Evolutionary conservation across 2,797 vertebrate genomes (phyloP).

Genomic region (Enoplosus armatus): DNA sequence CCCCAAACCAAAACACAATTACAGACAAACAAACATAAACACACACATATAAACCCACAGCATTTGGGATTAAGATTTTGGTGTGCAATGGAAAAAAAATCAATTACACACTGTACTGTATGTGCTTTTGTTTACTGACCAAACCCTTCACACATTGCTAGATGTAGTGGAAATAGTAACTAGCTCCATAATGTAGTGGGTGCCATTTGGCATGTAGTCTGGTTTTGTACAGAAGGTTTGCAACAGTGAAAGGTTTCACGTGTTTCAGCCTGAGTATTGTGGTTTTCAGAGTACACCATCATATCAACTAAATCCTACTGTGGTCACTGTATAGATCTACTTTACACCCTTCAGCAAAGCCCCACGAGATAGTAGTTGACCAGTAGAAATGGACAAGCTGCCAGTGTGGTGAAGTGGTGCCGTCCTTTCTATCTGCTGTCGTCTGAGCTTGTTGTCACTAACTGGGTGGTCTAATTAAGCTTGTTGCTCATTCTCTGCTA

Average conservation of each 20-base stretch:
- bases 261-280: neutral
- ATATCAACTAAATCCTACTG: neutral
- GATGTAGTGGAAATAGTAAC: neutral
- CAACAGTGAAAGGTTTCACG: neutral
- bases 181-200: neutral
- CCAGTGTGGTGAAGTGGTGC: no score
- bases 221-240: neutral
- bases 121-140: neutral
- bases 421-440: neutral
- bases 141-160: neutral
- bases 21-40: conserved; percentile 30
- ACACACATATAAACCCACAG: neutral
- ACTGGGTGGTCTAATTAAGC: neutral
- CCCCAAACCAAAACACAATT: conserved; percentile 1
- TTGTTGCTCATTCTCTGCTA: neutral
- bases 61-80: neutral
- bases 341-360: neutral
- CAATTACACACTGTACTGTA: neutral
- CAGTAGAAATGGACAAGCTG: neutral
- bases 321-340: neutral
- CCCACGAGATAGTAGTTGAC: neutral
- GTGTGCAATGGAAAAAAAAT: neutral
- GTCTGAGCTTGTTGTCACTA: neutral
- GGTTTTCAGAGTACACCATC: neutral
- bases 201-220: neutral